These are phyloP conservation scores for Intoshia linei DNA, from an alignment of 1,140 invertebrate genomes.

Conservation along the genomic window DNA sequence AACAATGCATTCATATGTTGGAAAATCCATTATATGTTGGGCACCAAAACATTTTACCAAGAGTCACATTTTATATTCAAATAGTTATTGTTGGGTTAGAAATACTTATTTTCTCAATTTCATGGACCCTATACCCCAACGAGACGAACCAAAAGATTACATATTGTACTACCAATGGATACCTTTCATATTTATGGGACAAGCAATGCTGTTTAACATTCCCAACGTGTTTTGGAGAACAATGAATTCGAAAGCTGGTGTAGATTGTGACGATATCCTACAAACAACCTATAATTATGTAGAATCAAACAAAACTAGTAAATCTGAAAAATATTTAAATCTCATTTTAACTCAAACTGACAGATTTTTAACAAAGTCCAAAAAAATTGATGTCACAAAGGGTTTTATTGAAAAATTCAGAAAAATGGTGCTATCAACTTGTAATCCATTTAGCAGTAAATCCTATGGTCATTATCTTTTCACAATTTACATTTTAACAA, in stretches of 20 bases:
- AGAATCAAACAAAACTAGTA: no score
- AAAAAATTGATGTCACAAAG: no score
- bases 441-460: no score
- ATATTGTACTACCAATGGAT: slow-evolving; percentile 8
- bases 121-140: neutral
- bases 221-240: slow-evolving; percentile 5
- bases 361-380: no score
- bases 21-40: slow-evolving; percentile 9
- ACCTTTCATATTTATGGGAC: slow-evolving; percentile 5
- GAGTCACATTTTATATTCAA: slow-evolving; percentile 7
- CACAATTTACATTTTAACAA: no score
- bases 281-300: no score
- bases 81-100: slow-evolving; percentile 5
- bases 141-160: neutral
- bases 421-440: no score
- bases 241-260: slow-evolving; percentile 5
- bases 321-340: no score
- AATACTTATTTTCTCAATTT: slow-evolving; percentile 1
- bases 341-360: no score
- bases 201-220: slow-evolving; percentile 6
- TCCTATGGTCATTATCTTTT: no score
- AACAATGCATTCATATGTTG: slow-evolving; percentile 1
- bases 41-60: slow-evolving; percentile 11
- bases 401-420: no score
- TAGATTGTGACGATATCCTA: no score